phyloP scores from a whole-genome alignment of 2,113 vertebrate species.

The Nycticorax nycticorax region DNA sequence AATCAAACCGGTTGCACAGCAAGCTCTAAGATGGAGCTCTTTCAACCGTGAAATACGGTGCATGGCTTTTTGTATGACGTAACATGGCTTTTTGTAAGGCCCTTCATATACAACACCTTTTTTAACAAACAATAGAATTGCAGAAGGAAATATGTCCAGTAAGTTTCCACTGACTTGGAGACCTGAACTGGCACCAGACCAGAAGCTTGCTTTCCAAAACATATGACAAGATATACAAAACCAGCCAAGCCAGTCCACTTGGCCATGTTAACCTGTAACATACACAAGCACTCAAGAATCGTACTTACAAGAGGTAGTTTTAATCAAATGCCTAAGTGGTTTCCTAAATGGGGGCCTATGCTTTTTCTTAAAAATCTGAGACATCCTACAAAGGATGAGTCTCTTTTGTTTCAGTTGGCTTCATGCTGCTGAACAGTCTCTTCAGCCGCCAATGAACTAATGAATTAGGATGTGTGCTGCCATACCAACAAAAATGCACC shows the following conservation, averaged over 20 bases:
- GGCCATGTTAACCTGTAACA: background rate
- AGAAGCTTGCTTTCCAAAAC: background rate
- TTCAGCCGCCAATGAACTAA: slow-evolving; percentile 1
- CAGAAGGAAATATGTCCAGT: background rate
- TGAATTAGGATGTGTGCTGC: slow-evolving; percentile 19
- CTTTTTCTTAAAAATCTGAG: background rate
- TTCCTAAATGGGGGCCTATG: background rate
- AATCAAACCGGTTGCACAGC: background rate
- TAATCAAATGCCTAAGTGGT: background rate
- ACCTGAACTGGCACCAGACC: background rate
- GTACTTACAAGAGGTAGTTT: background rate
- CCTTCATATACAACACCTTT: background rate
- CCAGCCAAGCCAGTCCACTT: background rate
- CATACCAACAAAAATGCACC: background rate
- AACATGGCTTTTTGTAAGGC: background rate
- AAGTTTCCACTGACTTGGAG: background rate
- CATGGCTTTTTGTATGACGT: background rate
- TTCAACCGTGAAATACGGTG: background rate
- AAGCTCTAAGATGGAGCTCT: background rate
- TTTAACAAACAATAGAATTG: background rate
- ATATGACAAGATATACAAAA: background rate
- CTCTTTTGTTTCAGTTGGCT: background rate
- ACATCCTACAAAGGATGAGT: background rate
- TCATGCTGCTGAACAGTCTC: background rate
- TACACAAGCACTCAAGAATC: background rate